Percentiles rank a stretch among this genome's conserved stretches.
Conservation (phyloP, 2,797 vertebrate genomes). For the Oreochromis mossambicus region DNA sequence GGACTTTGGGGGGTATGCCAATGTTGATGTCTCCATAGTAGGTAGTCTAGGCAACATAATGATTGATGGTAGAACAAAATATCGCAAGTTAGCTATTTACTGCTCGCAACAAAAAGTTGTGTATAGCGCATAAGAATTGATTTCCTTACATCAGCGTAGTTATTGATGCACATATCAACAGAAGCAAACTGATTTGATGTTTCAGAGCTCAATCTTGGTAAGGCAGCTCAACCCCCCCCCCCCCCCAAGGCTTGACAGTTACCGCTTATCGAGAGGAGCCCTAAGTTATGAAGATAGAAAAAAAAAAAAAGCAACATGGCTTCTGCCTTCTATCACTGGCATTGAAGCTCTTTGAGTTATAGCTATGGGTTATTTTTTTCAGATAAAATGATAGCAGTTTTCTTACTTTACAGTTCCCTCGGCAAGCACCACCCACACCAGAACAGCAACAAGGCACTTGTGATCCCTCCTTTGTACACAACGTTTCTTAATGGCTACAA, state of each 20-base stretch:
- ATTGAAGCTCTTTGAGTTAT: not conserved
- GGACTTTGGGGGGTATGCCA: constrained; percentile 62
- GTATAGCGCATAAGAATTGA: not conserved
- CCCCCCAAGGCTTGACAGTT: constrained; percentile 71
- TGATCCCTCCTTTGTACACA: constrained; percentile 8
- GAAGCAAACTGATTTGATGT: constrained; percentile 41
- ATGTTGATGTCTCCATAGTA: constrained; percentile 68
- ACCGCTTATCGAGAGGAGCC: constrained; percentile 72
- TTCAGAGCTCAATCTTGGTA: constrained; percentile 66
- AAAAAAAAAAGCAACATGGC: not conserved
- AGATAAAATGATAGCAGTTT: not conserved
- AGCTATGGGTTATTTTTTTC: not conserved
- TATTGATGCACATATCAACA: constrained; percentile 69
- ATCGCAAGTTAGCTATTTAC: not conserved
- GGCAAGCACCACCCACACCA: constrained; percentile 25
- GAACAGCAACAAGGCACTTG: constrained; percentile 41
- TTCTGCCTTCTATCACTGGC: not conserved
- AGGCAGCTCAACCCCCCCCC: constrained; percentile 53
- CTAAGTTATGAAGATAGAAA: constrained; percentile 32
- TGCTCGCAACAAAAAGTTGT: not conserved
- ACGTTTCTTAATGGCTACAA: not conserved
- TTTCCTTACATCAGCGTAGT: constrained; percentile 75
- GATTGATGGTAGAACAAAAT: not conserved
- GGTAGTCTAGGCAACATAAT: constrained; percentile 39
- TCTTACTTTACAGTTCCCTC: constrained; percentile 26